Evolutionary conservation across 2,888 invertebrate genomes (phyloP), one percentile per base, ranked within the genome.

Genomic region (Clunio marinus): DNA sequence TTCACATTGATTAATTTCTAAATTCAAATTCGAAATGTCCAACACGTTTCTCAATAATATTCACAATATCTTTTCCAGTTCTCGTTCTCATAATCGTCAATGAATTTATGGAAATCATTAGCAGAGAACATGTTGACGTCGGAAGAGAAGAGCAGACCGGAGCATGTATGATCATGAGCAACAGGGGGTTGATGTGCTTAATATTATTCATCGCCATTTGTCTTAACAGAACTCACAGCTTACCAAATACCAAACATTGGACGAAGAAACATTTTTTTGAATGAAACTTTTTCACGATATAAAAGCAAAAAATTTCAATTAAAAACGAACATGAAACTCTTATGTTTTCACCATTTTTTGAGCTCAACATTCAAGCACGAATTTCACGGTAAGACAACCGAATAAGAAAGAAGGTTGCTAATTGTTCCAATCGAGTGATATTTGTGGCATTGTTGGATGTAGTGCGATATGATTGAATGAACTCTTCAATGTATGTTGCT

Each of bases 91-190:
- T 32, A 32, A 8, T 32, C 13, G 35, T 13, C n/a, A 41, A 41
- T 41, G 3, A 51, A 51, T 51, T 51, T n/a, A n/a, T n/a, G n/a
- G 51, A 51, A 20, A 51, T 51, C 51, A 51, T 51, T 51, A 51
- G 2, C 4, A 13, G 7, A 20, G 51, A 3, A 51, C 51, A 51
- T 22, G 51, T 8, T 51, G 51, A 41, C 41, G 41, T 10, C n/a
- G 8, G 51, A 17, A 51, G 22, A 51, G 51, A 7, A 51, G 51
- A 51, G 51, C 51, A 51, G 17, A 51, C 51, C n/a, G n/a, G n/a
- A n/a, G n/a, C n/a, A n/a, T n/a, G n/a, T n/a, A n/a, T n/a, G n/a
- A n/a, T n/a, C n/a, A n/a, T n/a, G n/a, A n/a, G n/a, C n/a, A n/a
- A n/a, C n/a, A n/a, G n/a, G n/a, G n/a, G n/a, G n/a, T n/a, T n/a